Evolutionary conservation across 2,113 vertebrate genomes (phyloP), one percentile per base, ranked within the genome.

Genomic region (Oenanthe melanoleuca): DNA sequence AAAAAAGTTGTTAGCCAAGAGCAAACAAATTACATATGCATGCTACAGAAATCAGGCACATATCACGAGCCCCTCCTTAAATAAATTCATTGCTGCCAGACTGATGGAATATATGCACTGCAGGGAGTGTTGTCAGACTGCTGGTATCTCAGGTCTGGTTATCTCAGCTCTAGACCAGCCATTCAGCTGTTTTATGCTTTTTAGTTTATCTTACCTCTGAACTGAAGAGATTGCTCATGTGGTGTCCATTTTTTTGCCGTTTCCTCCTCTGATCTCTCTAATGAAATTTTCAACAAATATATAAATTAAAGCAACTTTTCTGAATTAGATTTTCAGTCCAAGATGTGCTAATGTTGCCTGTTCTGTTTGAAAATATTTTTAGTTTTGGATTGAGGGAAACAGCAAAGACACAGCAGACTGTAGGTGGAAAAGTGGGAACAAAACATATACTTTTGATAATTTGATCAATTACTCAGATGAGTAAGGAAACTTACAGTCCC

Each of bases 11-110:
- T 78, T 57, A 96, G 63, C 37, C 40, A 86, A 92, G 75, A 88
- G 82, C 44, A 93, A 96, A 93, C 91, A 91, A 94, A 93, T 86
- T 94, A 49, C 84, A 89, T 95, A 95, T 96, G 88, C 34, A 74
- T 50, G 55, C 42, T 55, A 38, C 65, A 85, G 47, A 88, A 90
- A 92, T 78, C 67, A 86, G 53, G 15, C 69, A 81, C 28, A 52
- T 59, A 82, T 71, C 57, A 50, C 0, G 0, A 78, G 28, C 8
- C 17, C 8, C 23, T 55, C 42, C 67, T 69, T 69, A 38, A 96
- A 84, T 47, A 6, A 65, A 89, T 75, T 87, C 57, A 38, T 31
- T 56, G 38, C 34, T 86, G 87, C 59, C 63, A 94, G 81, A 80
- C 78, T 77, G 59, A 73, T 40, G n/a, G 64, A 86, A 80, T 80